phyloP scores from a whole-genome alignment of 1,140 invertebrate species.

The Uloborus diversus region DNA sequence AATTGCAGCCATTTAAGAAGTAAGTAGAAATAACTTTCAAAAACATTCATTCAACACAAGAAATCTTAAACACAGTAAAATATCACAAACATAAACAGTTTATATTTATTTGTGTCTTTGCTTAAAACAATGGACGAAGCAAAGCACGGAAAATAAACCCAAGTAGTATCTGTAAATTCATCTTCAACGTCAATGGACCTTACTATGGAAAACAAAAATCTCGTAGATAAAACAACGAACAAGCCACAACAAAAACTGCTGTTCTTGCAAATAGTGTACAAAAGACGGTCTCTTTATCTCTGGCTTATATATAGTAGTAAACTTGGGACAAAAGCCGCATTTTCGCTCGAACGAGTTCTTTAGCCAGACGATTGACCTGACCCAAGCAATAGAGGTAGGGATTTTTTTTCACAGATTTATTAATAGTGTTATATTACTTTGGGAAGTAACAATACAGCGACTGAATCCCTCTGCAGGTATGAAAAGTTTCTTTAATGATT shows the following conservation, averaged over 20 bases:
- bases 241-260: too few species aligned
- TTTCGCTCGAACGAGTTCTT: conserved; percentile 19
- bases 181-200: conserved; percentile 31
- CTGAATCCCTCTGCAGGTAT: conserved; percentile 3
- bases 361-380: conserved; percentile 22
- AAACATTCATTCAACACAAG: too few species aligned
- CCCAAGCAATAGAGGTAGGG: conserved; percentile 20
- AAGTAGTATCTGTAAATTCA: conserved; percentile 2
- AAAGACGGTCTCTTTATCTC: too few species aligned
- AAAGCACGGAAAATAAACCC: conserved; percentile 25
- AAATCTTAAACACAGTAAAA: too few species aligned
- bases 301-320: too few species aligned
- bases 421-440: conserved; percentile 38
- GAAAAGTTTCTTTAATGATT: neutral
- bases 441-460: conserved; percentile 19
- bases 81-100: too few species aligned
- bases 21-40: too few species aligned
- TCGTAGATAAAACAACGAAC: too few species aligned
- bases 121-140: conserved; percentile 4
- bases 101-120: too few species aligned
- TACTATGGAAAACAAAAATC: too few species aligned
- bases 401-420: conserved; percentile 26
- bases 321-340: conserved; percentile 26
- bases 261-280: too few species aligned
- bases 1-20: too few species aligned